A percentile compares a stretch with the other conserved stretches of the same genome.
phyloP scores from a whole-genome alignment of 2,797 vertebrate species.

The Eulemur albifrons region DNA sequence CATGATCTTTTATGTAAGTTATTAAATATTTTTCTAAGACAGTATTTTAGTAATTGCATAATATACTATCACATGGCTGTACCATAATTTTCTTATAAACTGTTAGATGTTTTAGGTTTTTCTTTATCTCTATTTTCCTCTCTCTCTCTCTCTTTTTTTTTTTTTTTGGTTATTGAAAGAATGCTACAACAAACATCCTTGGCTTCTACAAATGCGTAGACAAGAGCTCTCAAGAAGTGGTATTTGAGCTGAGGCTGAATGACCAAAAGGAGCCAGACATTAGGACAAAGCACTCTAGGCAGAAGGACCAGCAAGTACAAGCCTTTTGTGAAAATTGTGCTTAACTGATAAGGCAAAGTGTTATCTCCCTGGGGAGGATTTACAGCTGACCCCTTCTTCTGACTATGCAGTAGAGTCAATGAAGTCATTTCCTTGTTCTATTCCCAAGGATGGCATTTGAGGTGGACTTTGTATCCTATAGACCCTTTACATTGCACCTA shows the following conservation, averaged over 20 bases:
- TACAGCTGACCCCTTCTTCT: neutral
- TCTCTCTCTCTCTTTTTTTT: neutral
- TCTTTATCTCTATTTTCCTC: neutral
- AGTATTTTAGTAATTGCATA: neutral
- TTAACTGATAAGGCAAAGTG: neutral
- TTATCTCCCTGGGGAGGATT: neutral
- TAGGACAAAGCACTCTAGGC: neutral
- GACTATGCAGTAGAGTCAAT: neutral
- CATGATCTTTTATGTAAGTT: neutral
- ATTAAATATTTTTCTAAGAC: neutral
- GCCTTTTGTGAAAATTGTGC: neutral
- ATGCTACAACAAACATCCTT: neutral
- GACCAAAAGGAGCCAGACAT: neutral
- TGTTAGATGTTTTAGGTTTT: neutral
- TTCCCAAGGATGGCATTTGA: neutral
- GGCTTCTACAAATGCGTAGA: neutral
- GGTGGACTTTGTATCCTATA: neutral
- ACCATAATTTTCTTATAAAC: neutral
- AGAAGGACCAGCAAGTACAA: neutral
- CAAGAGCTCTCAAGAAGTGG: neutral
- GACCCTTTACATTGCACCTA: neutral
- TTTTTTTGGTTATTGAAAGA: neutral
- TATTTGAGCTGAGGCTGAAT: neutral
- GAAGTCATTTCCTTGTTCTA: neutral
- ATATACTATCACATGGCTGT: neutral